Evolutionary conservation across 2,888 invertebrate genomes (phyloP).

Genomic region (Himalopsyche anomala): DNA sequence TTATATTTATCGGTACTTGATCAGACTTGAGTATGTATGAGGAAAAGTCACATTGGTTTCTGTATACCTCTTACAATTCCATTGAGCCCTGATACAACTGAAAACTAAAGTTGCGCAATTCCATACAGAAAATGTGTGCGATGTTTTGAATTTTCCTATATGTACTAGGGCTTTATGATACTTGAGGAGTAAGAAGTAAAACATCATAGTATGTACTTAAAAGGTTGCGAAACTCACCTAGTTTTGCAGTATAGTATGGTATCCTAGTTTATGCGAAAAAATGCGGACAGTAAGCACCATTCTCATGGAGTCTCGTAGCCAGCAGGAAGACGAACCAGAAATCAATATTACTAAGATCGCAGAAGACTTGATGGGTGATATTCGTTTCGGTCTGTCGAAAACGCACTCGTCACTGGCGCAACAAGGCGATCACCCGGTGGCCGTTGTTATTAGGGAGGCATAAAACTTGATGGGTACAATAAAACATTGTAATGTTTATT

Average conservation of each 20-base stretch:
- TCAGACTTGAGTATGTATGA: background rate
- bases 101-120: constrained; percentile 36
- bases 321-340: constrained; percentile 43
- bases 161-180: constrained; percentile 29
- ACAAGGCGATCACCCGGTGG: background rate
- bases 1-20: background rate
- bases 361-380: background rate
- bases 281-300: constrained; percentile 37
- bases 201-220: background rate
- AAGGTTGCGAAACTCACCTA: background rate
- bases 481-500: too few relatives aligned
- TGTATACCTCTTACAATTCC: background rate
- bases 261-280: constrained; percentile 36
- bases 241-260: constrained; percentile 7
- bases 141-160: constrained; percentile 42
- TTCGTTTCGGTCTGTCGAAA: background rate
- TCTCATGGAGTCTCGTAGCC: constrained; percentile 37
- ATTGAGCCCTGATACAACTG: constrained; percentile 23
- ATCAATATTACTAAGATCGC: background rate
- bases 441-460: background rate
- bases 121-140: constrained; percentile 43
- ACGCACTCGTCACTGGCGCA: background rate
- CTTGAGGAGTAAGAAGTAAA: background rate
- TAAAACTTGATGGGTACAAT: background rate
- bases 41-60: background rate